A percentile compares a stretch with the other conserved stretches of the same genome.
Evolutionary conservation across 2,797 vertebrate genomes (phyloP).

Genomic region (Arnoldichthys spilopterus): DNA sequence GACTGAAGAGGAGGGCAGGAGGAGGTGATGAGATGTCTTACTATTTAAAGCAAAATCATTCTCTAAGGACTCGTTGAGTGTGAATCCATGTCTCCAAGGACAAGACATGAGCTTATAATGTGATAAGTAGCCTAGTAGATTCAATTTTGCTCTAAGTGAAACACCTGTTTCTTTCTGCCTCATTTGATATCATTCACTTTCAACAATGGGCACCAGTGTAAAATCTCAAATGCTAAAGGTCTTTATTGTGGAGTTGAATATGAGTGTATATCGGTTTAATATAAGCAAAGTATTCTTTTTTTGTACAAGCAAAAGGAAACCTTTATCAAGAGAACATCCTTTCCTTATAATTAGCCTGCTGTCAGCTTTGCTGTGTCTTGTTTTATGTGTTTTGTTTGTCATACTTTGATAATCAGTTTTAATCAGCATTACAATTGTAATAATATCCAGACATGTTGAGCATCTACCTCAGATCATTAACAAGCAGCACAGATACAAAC

Average conservation of each 20-base stretch:
- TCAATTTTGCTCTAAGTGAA: slow-evolving; percentile 60
- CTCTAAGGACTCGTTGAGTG: slow-evolving; percentile 61
- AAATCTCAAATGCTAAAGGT: neutral
- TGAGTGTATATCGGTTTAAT: neutral
- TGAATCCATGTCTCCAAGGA: slow-evolving; percentile 65
- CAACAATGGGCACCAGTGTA: slow-evolving; percentile 27
- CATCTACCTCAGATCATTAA: neutral
- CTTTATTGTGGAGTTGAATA: neutral
- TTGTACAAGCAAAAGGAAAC: neutral
- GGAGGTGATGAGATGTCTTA: slow-evolving; percentile 51
- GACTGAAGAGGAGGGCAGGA: slow-evolving; percentile 37
- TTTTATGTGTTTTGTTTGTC: neutral
- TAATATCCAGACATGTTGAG: neutral
- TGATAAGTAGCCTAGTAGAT: slow-evolving; percentile 70
- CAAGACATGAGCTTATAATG: slow-evolving; percentile 60
- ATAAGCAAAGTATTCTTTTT: neutral
- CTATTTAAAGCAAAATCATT: slow-evolving; percentile 67
- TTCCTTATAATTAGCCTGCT: neutral
- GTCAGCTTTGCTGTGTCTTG: neutral
- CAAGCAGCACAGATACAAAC: slow-evolving; percentile 5
- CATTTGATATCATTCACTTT: slow-evolving; percentile 56
- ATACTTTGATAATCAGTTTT: neutral
- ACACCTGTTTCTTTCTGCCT: slow-evolving; percentile 65
- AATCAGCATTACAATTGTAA: neutral
- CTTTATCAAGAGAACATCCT: neutral